Base-by-base conservation (phyloP, 2,888 invertebrate genomes). In the Tachina fera region DNA sequence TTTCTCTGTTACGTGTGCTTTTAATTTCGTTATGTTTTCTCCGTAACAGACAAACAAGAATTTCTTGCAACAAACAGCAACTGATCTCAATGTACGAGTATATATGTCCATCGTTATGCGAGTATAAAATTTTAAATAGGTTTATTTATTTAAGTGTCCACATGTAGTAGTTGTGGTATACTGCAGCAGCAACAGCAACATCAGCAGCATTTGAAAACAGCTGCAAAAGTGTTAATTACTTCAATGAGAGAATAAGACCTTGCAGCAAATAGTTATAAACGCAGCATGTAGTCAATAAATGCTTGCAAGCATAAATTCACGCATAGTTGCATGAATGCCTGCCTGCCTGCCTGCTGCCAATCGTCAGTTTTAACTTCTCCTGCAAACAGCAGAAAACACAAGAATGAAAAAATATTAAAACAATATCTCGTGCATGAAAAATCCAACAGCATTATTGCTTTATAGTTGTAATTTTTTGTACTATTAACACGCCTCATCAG, bases 211-310 rank as follows among this genome's bases (percentile, higher is more conserved):
- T 1, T 5, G 53, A 13, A 58, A 79, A 70, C 86, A 79, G 78
- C 87, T 84, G 87, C 87, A 87, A 87, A 83, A 87, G 86, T 87
- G 84, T 81, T 84, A 87, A 87, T 87, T 87, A 87, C 85, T 85
- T 83, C 83, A 87, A 85, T 83, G 74, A 76, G 81, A 70, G 75
- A 49, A 68, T 22, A 68, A 85, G 58, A 76, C 60, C 81, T 77
- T 78, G 65, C 77, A 78, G 72, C 82, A 83, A 83, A 78, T 78
- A 14, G 53, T 60, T 74, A 67, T 78, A 83, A 77, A 65, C 71
- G 39, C 83, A 83, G 72, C 83, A 67, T 83, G 83, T 45, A 83
- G 72, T 67, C 72, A 83, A 72, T 83, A 83, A 76, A 86, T 83
- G 49, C 47, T 71, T 71, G 79, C 76, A 71, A 75, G 75, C 82